Percentiles rank a stretch among this genome's conserved stretches.
Conservation (phyloP, 2,113 vertebrate species). For the Phalacrocorax pelagicus region DNA sequence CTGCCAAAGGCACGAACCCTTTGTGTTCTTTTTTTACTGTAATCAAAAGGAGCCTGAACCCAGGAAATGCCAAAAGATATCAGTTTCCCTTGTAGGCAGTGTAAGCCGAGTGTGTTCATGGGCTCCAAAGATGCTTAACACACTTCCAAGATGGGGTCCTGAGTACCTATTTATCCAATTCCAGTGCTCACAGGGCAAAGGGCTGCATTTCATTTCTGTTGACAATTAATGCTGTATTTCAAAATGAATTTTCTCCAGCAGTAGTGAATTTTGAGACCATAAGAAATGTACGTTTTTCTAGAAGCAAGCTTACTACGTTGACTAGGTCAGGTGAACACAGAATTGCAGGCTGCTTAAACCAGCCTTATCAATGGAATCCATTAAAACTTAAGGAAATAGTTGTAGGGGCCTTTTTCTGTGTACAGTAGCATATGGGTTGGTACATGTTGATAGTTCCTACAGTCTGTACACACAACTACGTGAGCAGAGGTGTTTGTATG, state of each 20-base stretch:
- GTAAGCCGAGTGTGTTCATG: background rate
- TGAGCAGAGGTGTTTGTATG: background rate
- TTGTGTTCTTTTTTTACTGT: background rate
- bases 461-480: background rate
- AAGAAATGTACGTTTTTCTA: background rate
- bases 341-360: background rate
- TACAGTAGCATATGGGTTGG: background rate
- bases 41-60: background rate
- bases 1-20: background rate
- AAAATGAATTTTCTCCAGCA: background rate
- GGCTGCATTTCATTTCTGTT: background rate
- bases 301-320: background rate
- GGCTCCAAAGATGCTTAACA: background rate
- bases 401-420: rapidly evolving
- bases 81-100: background rate
- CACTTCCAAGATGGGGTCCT: background rate
- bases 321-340: background rate
- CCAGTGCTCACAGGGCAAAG: background rate
- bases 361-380: background rate
- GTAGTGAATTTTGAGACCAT: background rate
- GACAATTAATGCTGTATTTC: background rate
- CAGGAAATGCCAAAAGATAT: slow-evolving; percentile 25
- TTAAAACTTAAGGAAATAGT: background rate
- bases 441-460: background rate
- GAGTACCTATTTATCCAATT: background rate